Evolutionary conservation across 2,113 vertebrate genomes (phyloP), one percentile per base, ranked within the genome.

Genomic region (Halichoerus grypus): DNA sequence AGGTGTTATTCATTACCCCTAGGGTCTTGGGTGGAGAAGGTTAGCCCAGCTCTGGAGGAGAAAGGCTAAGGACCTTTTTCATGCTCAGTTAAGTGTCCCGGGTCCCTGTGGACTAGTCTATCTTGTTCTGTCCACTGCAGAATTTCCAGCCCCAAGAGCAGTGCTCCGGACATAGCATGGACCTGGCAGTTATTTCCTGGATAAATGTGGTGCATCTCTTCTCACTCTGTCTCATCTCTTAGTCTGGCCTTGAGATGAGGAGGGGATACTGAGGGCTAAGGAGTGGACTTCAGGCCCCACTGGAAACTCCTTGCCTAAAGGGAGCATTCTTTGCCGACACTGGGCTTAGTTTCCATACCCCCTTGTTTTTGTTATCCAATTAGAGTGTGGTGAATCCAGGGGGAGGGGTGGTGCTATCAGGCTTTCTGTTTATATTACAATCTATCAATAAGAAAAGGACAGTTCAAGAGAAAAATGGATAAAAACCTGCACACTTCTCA

Each of bases 41-140:
- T 19, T 39, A 74, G 42, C 5, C 5, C 81, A n/a, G 51, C 26
- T 72, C 13, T 39, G 13, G 72, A 18, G 16, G 33, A 74, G n/a
- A 46, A 88, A 36, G 28, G 13, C 13, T 14, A 39, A 59, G 39
- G 5, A 1, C 9, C 1, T 13, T 36, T 36, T 51, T 80, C 28
- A 15, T 1, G 24, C 28, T 67, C 74, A 33, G 0, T 12, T n/a
- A 28, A 76, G 24, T 10, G 0, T n/a, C 33, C 42, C 15, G 24
- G 36, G 67, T 42, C n/a, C 22, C 71, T 4, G 10, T 21, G 53
- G 9, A 21, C 36, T 31, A 26, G 3, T 71, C 67, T 46, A 21
- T 88, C 46, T 77, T 91, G 59, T 36, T 65, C 59, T 26, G 33
- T 74, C 42, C 77, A 33, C 4, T 26, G 24, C 14, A 81, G 36